Evolutionary conservation across 2,888 invertebrate species (phyloP).

Genomic region (Malacosoma neustria): DNA sequence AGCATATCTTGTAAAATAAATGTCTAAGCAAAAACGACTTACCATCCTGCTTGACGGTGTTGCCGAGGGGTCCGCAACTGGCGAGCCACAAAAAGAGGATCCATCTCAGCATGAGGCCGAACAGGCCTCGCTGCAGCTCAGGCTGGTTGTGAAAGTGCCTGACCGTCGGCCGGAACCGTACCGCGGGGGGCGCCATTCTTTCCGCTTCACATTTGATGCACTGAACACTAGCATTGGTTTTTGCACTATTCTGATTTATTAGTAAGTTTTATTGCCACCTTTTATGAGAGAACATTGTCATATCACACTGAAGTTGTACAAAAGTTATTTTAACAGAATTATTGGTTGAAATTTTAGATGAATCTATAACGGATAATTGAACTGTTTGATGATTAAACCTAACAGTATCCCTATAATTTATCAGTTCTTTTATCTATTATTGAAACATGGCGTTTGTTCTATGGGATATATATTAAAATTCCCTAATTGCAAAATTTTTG

Average conservation of each 20-base stretch:
- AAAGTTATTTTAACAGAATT: no score
- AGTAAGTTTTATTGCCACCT: no score
- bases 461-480: no score
- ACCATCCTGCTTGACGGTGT: constrained; percentile 68
- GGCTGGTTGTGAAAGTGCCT: constrained; percentile 68
- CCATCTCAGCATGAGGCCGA: constrained; percentile 59
- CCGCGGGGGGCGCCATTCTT: constrained; percentile 41
- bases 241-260: neutral
- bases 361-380: no score
- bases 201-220: constrained; percentile 12
- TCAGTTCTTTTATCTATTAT: no score
- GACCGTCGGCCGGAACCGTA: constrained; percentile 46
- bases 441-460: no score
- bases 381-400: no score
- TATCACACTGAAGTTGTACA: neutral
- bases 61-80: constrained; percentile 56
- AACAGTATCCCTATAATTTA: no score
- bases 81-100: constrained; percentile 60
- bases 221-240: neutral
- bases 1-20: no score
- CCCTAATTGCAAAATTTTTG: no score
- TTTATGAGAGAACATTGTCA: neutral
- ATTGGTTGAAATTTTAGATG: no score
- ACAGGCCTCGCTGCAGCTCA: constrained; percentile 47
- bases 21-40: constrained; percentile 28